Evolutionary conservation across 2,888 invertebrate genomes (phyloP).

Genomic region (Cheilosia grossa): DNA sequence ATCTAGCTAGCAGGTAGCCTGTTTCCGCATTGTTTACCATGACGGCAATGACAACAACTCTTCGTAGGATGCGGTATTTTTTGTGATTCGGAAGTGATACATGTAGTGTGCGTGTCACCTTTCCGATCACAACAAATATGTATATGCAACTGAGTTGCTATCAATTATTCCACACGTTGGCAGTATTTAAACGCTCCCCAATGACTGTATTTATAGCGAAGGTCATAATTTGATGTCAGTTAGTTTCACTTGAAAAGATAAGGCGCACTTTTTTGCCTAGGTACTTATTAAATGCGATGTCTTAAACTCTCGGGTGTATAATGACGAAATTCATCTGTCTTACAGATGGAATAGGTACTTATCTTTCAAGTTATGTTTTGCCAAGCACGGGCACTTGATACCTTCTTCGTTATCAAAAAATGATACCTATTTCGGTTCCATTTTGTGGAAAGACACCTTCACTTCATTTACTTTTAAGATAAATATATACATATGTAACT

Average conservation of each 20-base stretch:
- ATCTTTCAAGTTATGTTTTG: no score
- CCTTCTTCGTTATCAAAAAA: no score
- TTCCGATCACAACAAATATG: not conserved
- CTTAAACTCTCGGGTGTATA: no score
- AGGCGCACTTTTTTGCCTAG: not conserved
- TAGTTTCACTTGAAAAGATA: not conserved
- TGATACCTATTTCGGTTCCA: no score
- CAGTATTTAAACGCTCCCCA: conserved; percentile 5
- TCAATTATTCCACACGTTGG: conserved; percentile 20
- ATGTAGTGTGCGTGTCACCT: not conserved
- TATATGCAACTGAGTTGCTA: not conserved
- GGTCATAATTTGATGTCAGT: not conserved
- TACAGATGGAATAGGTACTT: no score
- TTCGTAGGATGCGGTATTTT: not conserved
- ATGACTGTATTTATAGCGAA: conserved; percentile 7
- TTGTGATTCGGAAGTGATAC: not conserved
- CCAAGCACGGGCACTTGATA: no score
- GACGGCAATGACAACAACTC: no score
- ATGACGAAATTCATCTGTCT: no score
- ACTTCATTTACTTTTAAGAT: no score
- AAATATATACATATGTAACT: not conserved
- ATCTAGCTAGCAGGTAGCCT: not conserved
- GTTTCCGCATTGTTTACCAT: not conserved
- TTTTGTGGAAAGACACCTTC: no score
- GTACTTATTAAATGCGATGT: not conserved